phyloP scores from a whole-genome alignment of 1,140 invertebrate genomes.

The Bathynomus jamesi region DNA sequence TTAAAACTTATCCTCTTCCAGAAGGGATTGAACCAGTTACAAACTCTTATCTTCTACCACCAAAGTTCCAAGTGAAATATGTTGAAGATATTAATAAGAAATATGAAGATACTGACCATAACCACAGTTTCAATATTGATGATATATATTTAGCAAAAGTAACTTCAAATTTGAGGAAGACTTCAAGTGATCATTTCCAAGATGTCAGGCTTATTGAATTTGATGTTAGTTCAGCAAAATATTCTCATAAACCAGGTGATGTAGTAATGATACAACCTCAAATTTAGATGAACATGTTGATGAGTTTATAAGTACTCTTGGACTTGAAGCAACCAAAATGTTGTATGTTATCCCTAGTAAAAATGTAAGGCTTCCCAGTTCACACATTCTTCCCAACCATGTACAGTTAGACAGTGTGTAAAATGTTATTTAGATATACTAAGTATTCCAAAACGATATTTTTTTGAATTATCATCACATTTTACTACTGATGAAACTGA shows the following conservation, averaged over 20 bases:
- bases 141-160: too few species aligned
- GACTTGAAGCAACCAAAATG: slow-evolving; percentile 51
- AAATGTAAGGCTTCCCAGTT: slow-evolving; percentile 22
- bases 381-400: slow-evolving; percentile 41
- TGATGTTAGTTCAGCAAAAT: slow-evolving; percentile 44
- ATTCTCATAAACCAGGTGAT: slow-evolving; percentile 71
- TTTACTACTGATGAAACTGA: slow-evolving; percentile 79
- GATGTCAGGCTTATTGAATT: slow-evolving; percentile 83
- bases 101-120: too few species aligned
- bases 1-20: slow-evolving; percentile 43
- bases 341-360: slow-evolving; percentile 53
- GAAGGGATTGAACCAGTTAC: slow-evolving; percentile 42
- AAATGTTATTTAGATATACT: slow-evolving; percentile 52
- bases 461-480: slow-evolving; percentile 71
- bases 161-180: slow-evolving; percentile 49
- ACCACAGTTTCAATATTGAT: too few species aligned
- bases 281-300: slow-evolving; percentile 62
- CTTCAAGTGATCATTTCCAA: slow-evolving; percentile 58
- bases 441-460: slow-evolving; percentile 70
- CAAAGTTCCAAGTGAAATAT: slow-evolving; percentile 44
- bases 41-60: slow-evolving; percentile 40
- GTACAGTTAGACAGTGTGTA: slow-evolving; percentile 45
- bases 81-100: too few species aligned
- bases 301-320: slow-evolving; percentile 58
- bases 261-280: slow-evolving; percentile 72